Percentiles rank a stretch among this genome's conserved stretches.
Conservation (phyloP, 2,888 invertebrate genomes). For the Amphiduros pacificus region DNA sequence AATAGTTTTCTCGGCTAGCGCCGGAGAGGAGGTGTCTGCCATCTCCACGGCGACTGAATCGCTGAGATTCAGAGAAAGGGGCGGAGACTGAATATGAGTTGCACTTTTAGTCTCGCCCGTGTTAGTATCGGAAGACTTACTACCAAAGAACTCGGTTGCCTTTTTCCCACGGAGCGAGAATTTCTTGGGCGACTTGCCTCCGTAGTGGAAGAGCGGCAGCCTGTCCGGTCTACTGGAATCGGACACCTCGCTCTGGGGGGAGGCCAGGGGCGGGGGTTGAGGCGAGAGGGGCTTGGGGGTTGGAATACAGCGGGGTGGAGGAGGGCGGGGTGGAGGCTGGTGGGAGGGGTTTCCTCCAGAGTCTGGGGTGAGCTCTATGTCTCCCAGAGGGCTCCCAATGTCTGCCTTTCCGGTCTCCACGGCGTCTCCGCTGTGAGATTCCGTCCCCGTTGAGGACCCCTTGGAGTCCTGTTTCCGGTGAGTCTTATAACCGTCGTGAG, state of each 20-base stretch:
- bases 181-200: constrained; percentile 13
- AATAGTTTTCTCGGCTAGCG: constrained; percentile 54
- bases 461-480: constrained; percentile 57
- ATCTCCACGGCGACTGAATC: constrained; percentile 29
- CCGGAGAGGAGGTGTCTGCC: constrained; percentile 52
- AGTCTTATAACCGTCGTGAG: constrained; percentile 47
- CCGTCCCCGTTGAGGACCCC: constrained; percentile 25
- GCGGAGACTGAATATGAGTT: constrained; percentile 39
- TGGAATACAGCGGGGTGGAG: background rate
- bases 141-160: background rate
- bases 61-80: constrained; percentile 53
- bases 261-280: background rate
- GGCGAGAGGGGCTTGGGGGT: background rate
- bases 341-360: background rate
- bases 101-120: background rate
- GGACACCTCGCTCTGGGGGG: background rate
- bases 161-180: constrained; percentile 10
- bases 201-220: constrained; percentile 3
- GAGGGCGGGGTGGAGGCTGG: background rate
- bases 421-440: background rate
- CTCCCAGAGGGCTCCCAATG: no score
- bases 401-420: background rate
- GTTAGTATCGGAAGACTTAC: background rate
- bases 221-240: constrained; percentile 10
- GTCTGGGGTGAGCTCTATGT: background rate